Evolutionary conservation across 2,113 vertebrate species (phyloP).

Genomic region (Accipiter cooperii): DNA sequence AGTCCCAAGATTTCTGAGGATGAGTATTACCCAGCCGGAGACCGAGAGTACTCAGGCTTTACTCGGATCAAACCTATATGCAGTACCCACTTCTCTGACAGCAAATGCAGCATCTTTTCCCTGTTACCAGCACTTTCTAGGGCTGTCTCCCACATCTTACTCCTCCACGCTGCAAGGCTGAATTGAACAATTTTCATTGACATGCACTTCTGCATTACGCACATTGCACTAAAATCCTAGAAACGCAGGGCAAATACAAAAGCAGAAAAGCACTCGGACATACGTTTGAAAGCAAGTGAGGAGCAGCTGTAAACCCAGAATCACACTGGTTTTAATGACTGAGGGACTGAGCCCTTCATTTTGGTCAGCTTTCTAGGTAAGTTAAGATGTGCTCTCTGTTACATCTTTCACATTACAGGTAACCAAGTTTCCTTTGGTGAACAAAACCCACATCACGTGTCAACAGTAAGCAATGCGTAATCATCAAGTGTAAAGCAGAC

Average conservation of each 20-base stretch:
- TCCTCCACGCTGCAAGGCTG: neutral
- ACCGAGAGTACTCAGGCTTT: neutral
- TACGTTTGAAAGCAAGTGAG: neutral
- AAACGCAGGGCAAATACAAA: neutral
- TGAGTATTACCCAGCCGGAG: rapidly evolving
- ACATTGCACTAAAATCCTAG: neutral
- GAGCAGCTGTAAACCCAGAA: neutral
- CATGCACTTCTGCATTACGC: neutral
- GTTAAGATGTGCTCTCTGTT: neutral
- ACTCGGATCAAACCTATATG: neutral
- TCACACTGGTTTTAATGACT: neutral
- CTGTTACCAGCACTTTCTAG: neutral
- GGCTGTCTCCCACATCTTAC: neutral
- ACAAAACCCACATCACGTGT: neutral
- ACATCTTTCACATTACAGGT: neutral
- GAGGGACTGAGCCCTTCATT: neutral
- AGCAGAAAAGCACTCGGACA: neutral
- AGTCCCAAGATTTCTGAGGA: neutral
- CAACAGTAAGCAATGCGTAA: neutral
- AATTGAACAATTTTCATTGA: neutral
- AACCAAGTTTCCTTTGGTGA: neutral
- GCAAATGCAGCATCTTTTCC: neutral
- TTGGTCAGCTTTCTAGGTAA: neutral
- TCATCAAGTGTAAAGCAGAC: neutral
- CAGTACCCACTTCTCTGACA: neutral